phyloP scores from a whole-genome alignment of 2,888 invertebrate species.

The Morpho deidamia region DNA sequence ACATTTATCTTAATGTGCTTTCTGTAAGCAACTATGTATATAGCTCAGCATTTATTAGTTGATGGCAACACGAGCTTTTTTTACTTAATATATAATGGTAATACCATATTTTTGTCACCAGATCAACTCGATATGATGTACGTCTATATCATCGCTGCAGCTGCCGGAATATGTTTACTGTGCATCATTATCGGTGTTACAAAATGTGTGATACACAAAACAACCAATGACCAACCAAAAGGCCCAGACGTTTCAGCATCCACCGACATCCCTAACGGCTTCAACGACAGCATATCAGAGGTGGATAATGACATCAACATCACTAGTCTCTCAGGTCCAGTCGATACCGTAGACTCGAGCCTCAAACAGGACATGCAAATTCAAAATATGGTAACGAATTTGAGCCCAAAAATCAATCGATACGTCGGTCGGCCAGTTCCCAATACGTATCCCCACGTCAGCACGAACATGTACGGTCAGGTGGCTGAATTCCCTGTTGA shows the following conservation, averaged over 20 bases:
- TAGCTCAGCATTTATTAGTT: no score
- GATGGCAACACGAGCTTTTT: neutral
- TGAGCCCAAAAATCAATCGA: conserved; percentile 70
- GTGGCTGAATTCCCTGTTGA: conserved; percentile 73
- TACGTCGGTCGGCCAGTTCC: conserved; percentile 70
- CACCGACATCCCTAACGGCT: conserved; percentile 88
- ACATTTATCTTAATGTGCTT: no score
- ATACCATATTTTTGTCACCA: conserved; percentile 45
- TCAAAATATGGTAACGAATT: conserved; percentile 49
- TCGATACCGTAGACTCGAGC: conserved; percentile 70
- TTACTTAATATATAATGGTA: neutral
- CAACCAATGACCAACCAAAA: conserved; percentile 81
- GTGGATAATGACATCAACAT: conserved; percentile 88
- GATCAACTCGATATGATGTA: conserved; percentile 89
- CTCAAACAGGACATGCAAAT: conserved; percentile 69
- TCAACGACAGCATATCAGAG: conserved; percentile 92
- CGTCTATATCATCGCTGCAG: conserved; percentile 88
- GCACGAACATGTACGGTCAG: conserved; percentile 74
- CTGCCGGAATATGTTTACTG: conserved; percentile 84
- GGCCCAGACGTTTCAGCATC: conserved; percentile 84
- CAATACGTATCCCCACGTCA: conserved; percentile 71
- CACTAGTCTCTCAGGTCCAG: conserved; percentile 81
- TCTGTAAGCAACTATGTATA: no score
- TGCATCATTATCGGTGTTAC: conserved; percentile 85
- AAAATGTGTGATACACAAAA: conserved; percentile 83